Conservation (phyloP, 2,888 invertebrate species). For the Mythimna impura region DNA sequence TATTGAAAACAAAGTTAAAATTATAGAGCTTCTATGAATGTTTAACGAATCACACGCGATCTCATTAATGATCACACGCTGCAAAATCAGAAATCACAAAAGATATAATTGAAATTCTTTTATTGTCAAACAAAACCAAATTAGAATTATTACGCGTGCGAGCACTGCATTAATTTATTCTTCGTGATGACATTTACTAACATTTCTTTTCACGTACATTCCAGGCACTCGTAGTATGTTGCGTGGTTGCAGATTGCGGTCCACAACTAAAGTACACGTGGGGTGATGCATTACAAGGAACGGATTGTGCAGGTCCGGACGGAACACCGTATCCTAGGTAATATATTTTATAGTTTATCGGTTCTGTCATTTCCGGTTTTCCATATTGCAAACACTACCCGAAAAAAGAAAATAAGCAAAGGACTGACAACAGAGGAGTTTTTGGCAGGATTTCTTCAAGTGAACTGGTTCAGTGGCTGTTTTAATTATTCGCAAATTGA, state of each 20-base stretch:
- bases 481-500: too few species aligned
- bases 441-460: too few species aligned
- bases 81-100: slow-evolving; percentile 1
- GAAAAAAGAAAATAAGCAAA: neutral
- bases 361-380: slow-evolving; percentile 41
- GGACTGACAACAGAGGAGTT: neutral
- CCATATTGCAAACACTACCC: slow-evolving; percentile 4
- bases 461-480: too few species aligned
- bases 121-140: slow-evolving; percentile 15
- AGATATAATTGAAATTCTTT: neutral
- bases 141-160: slow-evolving; percentile 6
- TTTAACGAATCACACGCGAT: neutral
- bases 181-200: slow-evolving; percentile 22
- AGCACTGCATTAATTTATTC: slow-evolving; percentile 23
- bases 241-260: slow-evolving; percentile 87
- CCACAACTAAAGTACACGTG: slow-evolving; percentile 95
- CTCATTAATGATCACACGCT: neutral
- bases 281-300: slow-evolving; percentile 96
- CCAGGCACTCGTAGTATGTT: slow-evolving; percentile 79
- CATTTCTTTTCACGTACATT: slow-evolving; percentile 65
- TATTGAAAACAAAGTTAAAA: neutral
- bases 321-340: slow-evolving; percentile 96
- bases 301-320: slow-evolving; percentile 95
- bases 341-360: slow-evolving; percentile 28
- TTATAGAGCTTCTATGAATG: too few species aligned